These are phyloP conservation scores for Conus canariensis DNA, from an alignment of 2,888 invertebrate species.

Conservation along the genomic window DNA sequence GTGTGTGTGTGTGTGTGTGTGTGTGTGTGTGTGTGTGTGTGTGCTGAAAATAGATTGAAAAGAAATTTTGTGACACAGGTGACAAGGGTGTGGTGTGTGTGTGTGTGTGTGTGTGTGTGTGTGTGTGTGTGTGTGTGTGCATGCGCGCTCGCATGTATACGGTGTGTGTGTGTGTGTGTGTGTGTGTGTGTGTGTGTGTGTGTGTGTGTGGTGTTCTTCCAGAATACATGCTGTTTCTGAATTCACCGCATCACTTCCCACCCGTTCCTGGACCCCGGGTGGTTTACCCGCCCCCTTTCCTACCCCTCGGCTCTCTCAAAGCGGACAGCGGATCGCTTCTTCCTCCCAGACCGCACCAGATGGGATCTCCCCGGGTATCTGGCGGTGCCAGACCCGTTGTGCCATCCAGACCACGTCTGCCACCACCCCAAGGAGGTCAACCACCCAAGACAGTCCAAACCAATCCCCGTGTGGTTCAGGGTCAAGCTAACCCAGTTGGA, in stretches of 20 bases:
- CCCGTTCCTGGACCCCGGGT: not conserved
- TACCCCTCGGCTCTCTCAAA: not conserved
- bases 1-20: not conserved
- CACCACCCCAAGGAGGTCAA: not conserved
- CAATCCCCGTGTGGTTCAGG: not conserved
- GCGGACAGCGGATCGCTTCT: not conserved
- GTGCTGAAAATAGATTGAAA: too few species aligned
- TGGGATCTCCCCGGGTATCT: too few species aligned
- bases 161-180: conserved; percentile 6
- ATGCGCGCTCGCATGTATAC: not conserved
- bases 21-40: not conserved
- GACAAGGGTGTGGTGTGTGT: too few species aligned
- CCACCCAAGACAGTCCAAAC: too few species aligned
- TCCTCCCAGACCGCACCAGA: not conserved
- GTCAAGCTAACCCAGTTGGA: too few species aligned
- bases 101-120: not conserved
- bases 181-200: conserved; percentile 2
- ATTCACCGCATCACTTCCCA: not conserved
- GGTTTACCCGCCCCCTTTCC: not conserved
- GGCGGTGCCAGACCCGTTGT: not conserved
- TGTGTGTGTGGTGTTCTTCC: not conserved
- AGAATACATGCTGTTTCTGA: conserved; percentile 22
- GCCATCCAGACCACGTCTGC: not conserved
- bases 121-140: not conserved
- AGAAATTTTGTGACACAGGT: too few species aligned